Evolutionary conservation across 2,797 vertebrate species (phyloP).

Genomic region (Microctenopoma lineatum): DNA sequence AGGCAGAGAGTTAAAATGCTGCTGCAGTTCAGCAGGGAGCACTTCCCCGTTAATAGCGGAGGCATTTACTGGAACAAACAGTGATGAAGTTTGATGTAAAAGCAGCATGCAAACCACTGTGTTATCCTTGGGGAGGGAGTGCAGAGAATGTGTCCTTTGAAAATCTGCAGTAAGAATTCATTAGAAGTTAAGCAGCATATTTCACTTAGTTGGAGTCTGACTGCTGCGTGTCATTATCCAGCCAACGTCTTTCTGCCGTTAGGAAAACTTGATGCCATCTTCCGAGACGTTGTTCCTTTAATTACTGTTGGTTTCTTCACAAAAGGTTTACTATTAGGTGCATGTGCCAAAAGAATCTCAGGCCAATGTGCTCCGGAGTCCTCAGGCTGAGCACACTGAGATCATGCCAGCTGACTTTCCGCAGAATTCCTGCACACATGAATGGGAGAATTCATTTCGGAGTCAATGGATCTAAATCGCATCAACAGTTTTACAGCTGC

Average conservation of each 20-base stretch:
- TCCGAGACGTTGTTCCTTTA: not conserved
- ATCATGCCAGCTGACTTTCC: not conserved
- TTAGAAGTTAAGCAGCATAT: not conserved
- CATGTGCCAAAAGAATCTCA: not conserved
- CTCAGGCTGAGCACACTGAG: no score
- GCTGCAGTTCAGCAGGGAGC: conserved; percentile 26
- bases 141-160: conserved; percentile 6
- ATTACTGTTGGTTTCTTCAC: not conserved
- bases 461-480: not conserved
- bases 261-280: not conserved
- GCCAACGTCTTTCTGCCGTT: no score
- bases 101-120: conserved; percentile 4
- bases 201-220: no score
- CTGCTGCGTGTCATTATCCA: not conserved
- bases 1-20: conserved; percentile 16
- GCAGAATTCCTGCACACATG: not conserved
- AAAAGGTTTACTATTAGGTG: not conserved
- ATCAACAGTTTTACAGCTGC: not conserved
- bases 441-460: not conserved
- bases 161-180: conserved; percentile 2
- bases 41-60: conserved; percentile 8
- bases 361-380: not conserved
- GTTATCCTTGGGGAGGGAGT: not conserved
- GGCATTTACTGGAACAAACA: conserved; percentile 30
- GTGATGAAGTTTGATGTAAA: conserved; percentile 10